These are phyloP conservation scores for Tipula lateralis DNA, from an alignment of 2,888 invertebrate genomes.

Conservation along the genomic window DNA sequence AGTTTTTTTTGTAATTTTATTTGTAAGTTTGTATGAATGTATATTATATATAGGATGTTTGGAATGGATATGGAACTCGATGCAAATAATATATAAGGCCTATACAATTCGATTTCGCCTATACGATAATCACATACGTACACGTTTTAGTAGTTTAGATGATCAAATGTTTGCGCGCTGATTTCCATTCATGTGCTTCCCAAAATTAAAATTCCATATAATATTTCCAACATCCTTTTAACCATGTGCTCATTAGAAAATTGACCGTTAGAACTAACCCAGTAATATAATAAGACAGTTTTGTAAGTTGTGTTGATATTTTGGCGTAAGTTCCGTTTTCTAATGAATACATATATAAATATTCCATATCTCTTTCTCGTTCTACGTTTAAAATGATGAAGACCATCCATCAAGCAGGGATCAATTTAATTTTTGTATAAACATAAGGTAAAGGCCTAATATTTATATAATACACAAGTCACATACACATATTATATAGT, in stretches of 20 bases:
- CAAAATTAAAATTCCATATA: background rate
- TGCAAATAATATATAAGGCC: background rate
- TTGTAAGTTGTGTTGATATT: too few relatives aligned
- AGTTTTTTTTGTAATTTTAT: background rate
- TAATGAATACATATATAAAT: too few relatives aligned
- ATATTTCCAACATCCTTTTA: background rate
- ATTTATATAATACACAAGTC: background rate
- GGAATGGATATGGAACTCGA: background rate
- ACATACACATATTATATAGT: background rate
- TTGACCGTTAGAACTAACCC: too few relatives aligned
- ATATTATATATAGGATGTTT: background rate
- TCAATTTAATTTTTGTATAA: background rate
- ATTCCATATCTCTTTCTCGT: background rate
- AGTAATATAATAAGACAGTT: too few relatives aligned
- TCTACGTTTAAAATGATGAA: background rate
- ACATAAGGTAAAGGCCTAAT: background rate
- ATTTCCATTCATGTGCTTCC: background rate
- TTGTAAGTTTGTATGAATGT: slow-evolving; percentile 19
- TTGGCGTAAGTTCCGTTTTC: too few relatives aligned
- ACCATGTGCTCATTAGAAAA: too few relatives aligned
- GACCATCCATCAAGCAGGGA: background rate
- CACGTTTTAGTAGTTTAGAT: background rate
- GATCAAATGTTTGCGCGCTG: background rate
- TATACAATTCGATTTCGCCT: background rate
- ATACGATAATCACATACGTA: background rate